These are phyloP conservation scores for Chaetophractus vellerosus DNA, from an alignment of 2,797 vertebrate genomes.

Conservation along the genomic window DNA sequence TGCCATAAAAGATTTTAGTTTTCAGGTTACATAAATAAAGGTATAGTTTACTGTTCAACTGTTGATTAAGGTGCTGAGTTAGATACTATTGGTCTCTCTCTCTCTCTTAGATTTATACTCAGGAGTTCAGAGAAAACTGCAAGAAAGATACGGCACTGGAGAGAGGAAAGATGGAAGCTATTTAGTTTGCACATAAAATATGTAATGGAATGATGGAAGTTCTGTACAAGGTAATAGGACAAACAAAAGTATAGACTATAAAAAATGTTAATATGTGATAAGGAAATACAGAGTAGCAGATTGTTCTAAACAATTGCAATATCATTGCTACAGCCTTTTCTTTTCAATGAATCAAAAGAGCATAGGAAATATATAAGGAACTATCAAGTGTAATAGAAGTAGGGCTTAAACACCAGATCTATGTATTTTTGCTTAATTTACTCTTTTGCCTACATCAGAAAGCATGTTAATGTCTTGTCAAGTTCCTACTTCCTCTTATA, in stretches of 20 bases:
- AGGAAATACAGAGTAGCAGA: not conserved
- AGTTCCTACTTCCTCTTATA: not conserved
- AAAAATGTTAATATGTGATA: not conserved
- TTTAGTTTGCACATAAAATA: not conserved
- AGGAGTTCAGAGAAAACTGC: not conserved
- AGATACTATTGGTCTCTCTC: not conserved
- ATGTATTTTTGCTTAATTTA: not conserved
- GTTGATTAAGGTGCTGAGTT: not conserved
- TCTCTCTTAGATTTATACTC: not conserved
- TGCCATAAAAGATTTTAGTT: not conserved
- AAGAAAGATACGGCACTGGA: not conserved
- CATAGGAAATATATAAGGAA: not conserved
- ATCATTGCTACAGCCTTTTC: not conserved
- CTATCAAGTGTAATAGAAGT: not conserved
- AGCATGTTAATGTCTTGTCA: not conserved
- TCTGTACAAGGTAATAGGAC: not conserved
- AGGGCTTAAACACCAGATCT: not conserved
- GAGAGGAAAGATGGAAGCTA: not conserved
- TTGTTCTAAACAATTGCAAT: not conserved
- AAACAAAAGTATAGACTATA: not conserved
- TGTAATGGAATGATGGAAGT: not conserved
- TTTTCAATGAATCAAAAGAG: not conserved
- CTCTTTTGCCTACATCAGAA: not conserved
- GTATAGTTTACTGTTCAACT: not conserved
- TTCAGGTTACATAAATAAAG: conserved; percentile 7